Evolutionary conservation across 2,797 vertebrate genomes (phyloP).

Genomic region (Dicrostonyx torquatus): DNA sequence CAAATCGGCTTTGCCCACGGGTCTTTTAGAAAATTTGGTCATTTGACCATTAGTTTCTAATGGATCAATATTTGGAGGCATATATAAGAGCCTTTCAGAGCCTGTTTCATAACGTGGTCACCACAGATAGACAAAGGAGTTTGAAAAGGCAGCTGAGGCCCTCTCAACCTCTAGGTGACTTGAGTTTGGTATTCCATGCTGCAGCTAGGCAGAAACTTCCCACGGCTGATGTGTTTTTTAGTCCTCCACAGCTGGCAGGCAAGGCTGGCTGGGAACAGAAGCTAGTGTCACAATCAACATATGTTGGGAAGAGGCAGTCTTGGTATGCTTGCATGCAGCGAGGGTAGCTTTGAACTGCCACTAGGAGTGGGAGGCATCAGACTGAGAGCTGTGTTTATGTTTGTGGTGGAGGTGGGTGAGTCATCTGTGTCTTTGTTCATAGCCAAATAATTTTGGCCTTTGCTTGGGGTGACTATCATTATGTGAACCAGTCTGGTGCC

Average conservation of each 20-base stretch:
- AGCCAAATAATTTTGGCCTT: neutral
- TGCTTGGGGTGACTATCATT: neutral
- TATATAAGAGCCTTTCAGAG: neutral
- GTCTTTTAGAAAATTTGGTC: neutral
- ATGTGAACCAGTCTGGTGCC: neutral
- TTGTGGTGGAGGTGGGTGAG: no score
- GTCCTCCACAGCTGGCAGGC: fast-evolving
- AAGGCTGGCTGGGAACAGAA: neutral
- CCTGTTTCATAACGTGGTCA: neutral
- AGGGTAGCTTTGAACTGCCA: neutral
- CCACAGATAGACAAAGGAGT: fast-evolving
- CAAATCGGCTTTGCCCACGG: neutral
- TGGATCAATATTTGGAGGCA: neutral
- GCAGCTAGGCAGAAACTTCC: neutral
- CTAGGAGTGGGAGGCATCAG: neutral
- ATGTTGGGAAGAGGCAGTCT: neutral
- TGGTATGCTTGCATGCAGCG: neutral
- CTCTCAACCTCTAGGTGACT: neutral
- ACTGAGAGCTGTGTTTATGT: neutral
- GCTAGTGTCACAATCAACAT: neutral
- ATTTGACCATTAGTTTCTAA: constrained; percentile 16
- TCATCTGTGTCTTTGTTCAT: neutral
- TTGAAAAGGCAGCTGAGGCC: neutral
- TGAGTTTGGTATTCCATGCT: neutral
- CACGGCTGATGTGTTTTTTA: neutral